Percentiles rank a stretch among this genome's conserved stretches.
Evolutionary conservation across 2,113 vertebrate species (phyloP).

Genomic region (Antennarius striatus): DNA sequence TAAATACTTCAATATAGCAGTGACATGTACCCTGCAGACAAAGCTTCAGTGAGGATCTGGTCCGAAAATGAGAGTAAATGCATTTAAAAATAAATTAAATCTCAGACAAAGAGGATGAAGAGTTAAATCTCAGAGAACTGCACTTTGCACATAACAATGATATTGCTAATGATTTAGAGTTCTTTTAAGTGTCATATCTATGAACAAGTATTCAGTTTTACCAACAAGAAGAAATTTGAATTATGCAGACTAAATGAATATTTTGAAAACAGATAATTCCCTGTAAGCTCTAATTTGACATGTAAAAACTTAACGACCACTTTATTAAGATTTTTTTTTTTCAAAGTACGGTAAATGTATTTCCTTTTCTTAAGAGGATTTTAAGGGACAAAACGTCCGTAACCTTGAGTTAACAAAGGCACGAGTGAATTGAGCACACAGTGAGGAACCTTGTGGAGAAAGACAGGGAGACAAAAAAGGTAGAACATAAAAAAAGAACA

Average conservation of each 20-base stretch:
- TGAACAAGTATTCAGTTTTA: neutral
- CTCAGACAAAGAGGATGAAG: neutral
- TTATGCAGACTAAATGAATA: slow-evolving; percentile 3
- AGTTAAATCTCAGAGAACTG: too few species aligned
- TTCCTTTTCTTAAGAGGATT: slow-evolving; percentile 45
- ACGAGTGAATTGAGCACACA: slow-evolving; percentile 39
- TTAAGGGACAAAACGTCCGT: slow-evolving; percentile 37
- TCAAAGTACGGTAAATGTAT: slow-evolving; percentile 28
- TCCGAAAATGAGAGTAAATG: too few species aligned
- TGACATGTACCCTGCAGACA: neutral
- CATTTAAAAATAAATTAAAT: neutral
- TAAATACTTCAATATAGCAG: neutral
- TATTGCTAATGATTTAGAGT: too few species aligned
- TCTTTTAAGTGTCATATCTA: neutral
- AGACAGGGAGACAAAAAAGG: slow-evolving; percentile 29
- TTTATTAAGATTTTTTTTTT: too few species aligned
- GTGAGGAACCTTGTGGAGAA: slow-evolving; percentile 31
- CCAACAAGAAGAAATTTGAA: slow-evolving; percentile 11
- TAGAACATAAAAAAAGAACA: slow-evolving; percentile 42
- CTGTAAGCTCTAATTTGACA: too few species aligned
- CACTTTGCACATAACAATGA: too few species aligned
- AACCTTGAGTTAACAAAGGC: slow-evolving; percentile 59
- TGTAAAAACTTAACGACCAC: too few species aligned
- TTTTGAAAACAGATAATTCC: neutral
- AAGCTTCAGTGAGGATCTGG: neutral